phyloP scores from a whole-genome alignment of 1,140 invertebrate genomes.

The Dolichoris vasculosae region DNA sequence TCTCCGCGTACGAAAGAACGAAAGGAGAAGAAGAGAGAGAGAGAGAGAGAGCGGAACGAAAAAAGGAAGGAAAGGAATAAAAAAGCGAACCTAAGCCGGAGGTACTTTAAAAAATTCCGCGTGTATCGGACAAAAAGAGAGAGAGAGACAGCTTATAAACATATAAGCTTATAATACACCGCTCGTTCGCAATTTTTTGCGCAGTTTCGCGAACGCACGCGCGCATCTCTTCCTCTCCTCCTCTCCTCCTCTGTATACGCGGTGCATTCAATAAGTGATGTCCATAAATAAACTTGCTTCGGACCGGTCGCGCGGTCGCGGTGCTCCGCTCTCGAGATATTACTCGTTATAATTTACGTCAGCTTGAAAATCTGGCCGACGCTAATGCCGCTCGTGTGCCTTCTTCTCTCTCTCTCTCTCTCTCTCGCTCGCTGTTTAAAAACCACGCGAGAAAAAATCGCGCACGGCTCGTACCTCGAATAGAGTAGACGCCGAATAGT shows the following conservation, averaged over 20 bases:
- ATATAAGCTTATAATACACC: slow-evolving; percentile 2
- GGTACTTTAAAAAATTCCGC: slow-evolving; percentile 22
- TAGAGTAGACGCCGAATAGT: too few relatives aligned
- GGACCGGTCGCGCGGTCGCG: slow-evolving; percentile 56
- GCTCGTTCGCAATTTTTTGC: slow-evolving; percentile 36
- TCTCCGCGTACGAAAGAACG: background rate
- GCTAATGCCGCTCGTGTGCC: background rate
- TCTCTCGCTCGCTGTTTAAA: background rate
- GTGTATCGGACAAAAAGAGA: background rate
- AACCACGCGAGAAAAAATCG: too few relatives aligned
- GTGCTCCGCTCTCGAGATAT: slow-evolving; percentile 49
- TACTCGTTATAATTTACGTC: slow-evolving; percentile 63
- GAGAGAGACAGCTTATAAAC: too few relatives aligned
- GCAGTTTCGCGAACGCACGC: slow-evolving; percentile 34
- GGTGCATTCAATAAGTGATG: slow-evolving; percentile 62
- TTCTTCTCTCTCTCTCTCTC: background rate
- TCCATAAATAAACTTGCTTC: slow-evolving; percentile 60
- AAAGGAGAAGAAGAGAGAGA: background rate
- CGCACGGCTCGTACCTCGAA: too few relatives aligned
- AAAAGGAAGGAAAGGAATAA: background rate
- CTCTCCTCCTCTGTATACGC: slow-evolving; percentile 43
- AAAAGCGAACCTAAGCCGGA: background rate
- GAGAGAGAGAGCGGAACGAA: background rate
- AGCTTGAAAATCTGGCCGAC: slow-evolving; percentile 55
- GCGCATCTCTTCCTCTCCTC: slow-evolving; percentile 28